These are phyloP conservation scores for Thalassarche chlororhynchos DNA, from an alignment of 2,113 vertebrate genomes.

Conservation along the genomic window DNA sequence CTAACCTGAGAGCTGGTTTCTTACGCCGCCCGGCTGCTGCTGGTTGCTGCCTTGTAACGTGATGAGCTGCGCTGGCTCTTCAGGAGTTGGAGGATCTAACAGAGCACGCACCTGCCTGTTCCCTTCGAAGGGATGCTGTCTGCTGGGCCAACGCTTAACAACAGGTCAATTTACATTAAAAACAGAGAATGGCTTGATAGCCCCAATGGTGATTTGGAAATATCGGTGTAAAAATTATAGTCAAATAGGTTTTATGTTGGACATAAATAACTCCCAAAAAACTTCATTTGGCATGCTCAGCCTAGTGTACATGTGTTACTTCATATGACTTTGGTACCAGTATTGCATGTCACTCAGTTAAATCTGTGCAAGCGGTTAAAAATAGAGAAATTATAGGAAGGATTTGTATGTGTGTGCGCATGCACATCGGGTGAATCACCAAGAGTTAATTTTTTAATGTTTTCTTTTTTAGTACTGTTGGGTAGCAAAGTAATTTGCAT, in stretches of 20 bases:
- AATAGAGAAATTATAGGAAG: neutral
- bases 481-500: neutral
- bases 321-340: neutral
- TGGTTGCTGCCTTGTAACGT: fast-evolving
- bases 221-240: neutral
- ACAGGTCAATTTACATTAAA: neutral
- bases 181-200: neutral
- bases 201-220: neutral
- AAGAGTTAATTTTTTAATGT: neutral
- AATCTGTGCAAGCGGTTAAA: neutral
- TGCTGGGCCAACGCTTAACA: neutral
- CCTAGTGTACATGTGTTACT: neutral
- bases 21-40: neutral
- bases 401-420: neutral
- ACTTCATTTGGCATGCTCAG: neutral
- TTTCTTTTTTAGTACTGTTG: neutral
- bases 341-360: neutral
- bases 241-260: neutral
- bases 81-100: neutral
- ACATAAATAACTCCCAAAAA: neutral
- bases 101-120: fast-evolving
- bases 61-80: fast-evolving
- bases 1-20: neutral
- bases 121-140: neutral
- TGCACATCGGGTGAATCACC: neutral